These are phyloP conservation scores for Plecotus auritus DNA, from an alignment of 2,113 vertebrate genomes.

Conservation along the genomic window DNA sequence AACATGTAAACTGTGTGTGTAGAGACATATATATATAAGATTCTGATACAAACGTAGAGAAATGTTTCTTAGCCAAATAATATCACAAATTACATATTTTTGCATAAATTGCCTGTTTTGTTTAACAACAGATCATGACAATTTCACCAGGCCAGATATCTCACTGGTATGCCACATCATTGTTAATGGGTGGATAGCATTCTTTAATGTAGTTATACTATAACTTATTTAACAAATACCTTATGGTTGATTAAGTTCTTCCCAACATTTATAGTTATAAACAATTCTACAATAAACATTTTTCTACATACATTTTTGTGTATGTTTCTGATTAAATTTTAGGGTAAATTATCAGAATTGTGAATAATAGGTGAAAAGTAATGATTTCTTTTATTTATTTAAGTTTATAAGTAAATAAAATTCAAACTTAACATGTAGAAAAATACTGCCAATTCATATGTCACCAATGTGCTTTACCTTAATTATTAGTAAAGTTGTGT, in stretches of 20 bases:
- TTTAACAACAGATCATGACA: neutral
- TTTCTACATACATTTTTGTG: neutral
- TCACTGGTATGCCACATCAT: neutral
- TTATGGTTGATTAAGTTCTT: neutral
- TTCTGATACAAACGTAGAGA: neutral
- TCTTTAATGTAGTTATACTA: neutral
- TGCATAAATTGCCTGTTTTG: neutral
- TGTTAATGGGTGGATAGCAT: neutral
- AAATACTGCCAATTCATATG: neutral
- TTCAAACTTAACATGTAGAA: neutral
- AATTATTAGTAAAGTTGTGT: neutral
- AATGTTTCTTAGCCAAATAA: neutral
- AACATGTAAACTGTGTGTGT: neutral
- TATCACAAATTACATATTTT: neutral
- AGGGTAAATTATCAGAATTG: constrained; percentile 2
- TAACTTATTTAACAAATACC: neutral
- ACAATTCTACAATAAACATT: neutral
- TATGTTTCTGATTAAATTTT: neutral
- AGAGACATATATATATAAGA: neutral
- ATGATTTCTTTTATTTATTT: neutral
- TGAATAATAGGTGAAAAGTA: neutral
- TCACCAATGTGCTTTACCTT: neutral
- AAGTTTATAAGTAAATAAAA: neutral
- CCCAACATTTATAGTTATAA: neutral
- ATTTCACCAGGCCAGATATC: neutral